phyloP scores from a whole-genome alignment of 2,888 invertebrate species.

The Idaea aversata region DNA sequence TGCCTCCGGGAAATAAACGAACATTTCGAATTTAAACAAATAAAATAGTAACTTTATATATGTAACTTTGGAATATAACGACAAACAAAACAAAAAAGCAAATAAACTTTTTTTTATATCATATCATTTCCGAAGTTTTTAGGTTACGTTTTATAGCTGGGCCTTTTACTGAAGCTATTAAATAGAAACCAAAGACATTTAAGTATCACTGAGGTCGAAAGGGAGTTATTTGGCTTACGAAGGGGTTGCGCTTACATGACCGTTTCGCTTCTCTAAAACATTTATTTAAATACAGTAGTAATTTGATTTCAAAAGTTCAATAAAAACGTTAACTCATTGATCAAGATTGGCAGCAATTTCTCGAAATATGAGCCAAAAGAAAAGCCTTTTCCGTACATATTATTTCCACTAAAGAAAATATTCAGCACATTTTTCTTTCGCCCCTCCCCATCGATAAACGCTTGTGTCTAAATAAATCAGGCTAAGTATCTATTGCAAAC shows the following conservation, averaged over 20 bases:
- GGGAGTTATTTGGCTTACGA: not conserved
- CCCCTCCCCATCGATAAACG: not conserved
- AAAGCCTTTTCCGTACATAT: not conserved
- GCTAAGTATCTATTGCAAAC: not conserved
- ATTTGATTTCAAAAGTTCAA: no score
- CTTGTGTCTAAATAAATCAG: slow-evolving; percentile 1
- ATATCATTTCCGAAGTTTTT: not conserved
- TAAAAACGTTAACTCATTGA: no score
- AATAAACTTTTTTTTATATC: not conserved
- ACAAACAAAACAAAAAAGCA: not conserved
- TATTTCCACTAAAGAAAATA: not conserved
- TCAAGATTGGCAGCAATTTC: no score
- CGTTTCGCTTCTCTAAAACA: not conserved
- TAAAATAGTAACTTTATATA: not conserved
- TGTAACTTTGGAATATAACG: not conserved
- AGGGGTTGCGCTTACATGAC: not conserved
- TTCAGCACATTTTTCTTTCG: not conserved
- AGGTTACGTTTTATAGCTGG: not conserved
- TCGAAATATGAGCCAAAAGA: no score
- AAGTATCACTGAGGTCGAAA: not conserved
- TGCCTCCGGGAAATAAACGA: not conserved
- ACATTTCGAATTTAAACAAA: not conserved
- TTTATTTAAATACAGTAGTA: not conserved
- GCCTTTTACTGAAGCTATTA: not conserved
- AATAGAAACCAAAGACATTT: not conserved